These are phyloP conservation scores for Enteromius treurensis DNA, from an alignment of 2,797 vertebrate species.

Conservation along the genomic window DNA sequence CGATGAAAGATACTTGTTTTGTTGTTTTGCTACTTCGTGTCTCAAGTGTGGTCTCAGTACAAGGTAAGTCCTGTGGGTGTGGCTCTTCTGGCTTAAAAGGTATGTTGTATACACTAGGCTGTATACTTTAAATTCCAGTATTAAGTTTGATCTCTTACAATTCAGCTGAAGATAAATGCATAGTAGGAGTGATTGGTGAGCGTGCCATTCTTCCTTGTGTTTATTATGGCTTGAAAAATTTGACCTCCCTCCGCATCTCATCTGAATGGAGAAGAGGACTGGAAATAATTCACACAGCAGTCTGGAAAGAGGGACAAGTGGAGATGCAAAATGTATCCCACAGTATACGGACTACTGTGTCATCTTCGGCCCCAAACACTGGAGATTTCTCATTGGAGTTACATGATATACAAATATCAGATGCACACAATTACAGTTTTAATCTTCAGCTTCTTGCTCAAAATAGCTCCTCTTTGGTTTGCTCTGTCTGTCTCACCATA, in stretches of 20 bases:
- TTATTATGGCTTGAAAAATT: constrained; percentile 34
- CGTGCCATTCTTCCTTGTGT: constrained; percentile 66
- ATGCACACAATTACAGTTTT: constrained; percentile 63
- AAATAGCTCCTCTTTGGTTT: constrained; percentile 59
- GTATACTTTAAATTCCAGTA: not conserved
- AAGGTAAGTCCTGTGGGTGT: constrained; percentile 3
- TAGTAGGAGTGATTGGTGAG: constrained; percentile 63
- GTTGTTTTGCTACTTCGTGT: not conserved
- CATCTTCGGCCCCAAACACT: constrained; percentile 47
- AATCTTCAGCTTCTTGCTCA: constrained; percentile 48
- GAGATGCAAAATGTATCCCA: constrained; percentile 48
- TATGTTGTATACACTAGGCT: too few relatives aligned
- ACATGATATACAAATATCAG: constrained; percentile 43
- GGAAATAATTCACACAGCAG: constrained; percentile 62
- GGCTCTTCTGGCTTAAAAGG: not conserved
- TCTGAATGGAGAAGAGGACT: constrained; percentile 68
- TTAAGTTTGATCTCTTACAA: not conserved
- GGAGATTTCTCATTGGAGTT: constrained; percentile 71
- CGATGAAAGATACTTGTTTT: not conserved
- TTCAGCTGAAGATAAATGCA: constrained; percentile 62
- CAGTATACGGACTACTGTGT: constrained; percentile 42
- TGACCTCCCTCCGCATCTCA: constrained; percentile 57
- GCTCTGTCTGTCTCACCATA: constrained; percentile 66
- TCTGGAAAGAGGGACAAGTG: constrained; percentile 55
- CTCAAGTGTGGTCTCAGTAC: constrained; percentile 8